Evolutionary conservation across 2,888 invertebrate genomes (phyloP).

Genomic region (Altica lythri): DNA sequence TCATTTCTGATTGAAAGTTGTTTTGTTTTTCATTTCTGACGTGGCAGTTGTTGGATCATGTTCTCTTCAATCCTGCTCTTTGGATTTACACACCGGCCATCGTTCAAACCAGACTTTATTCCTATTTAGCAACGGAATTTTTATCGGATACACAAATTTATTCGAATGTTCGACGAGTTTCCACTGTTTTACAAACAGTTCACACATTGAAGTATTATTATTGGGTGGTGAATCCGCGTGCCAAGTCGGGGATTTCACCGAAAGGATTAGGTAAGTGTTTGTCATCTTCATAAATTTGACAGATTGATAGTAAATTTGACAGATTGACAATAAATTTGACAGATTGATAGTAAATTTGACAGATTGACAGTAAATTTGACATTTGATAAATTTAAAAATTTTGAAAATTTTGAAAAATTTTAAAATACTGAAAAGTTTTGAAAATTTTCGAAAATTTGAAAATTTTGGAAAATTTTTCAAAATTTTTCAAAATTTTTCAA

Average conservation of each 20-base stretch:
- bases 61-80: slow-evolving; percentile 97
- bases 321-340: too few relatives aligned
- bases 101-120: slow-evolving; percentile 94
- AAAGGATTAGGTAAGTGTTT: slow-evolving; percentile 81
- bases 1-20: slow-evolving; percentile 76
- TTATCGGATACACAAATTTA: slow-evolving; percentile 96
- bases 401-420: too few relatives aligned
- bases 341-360: too few relatives aligned
- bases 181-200: slow-evolving; percentile 96
- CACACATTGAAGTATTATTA: slow-evolving; percentile 99
- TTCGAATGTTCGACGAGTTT: slow-evolving; percentile 93
- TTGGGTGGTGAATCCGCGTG: slow-evolving; percentile 95
- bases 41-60: slow-evolving; percentile 98
- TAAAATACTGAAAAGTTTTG: too few relatives aligned
- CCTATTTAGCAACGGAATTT: slow-evolving; percentile 98
- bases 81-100: slow-evolving; percentile 98
- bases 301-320: too few relatives aligned
- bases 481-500: too few relatives aligned
- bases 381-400: too few relatives aligned
- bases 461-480: too few relatives aligned
- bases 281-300: not conserved
- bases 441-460: too few relatives aligned
- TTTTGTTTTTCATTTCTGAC: slow-evolving; percentile 89
- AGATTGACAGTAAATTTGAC: too few relatives aligned
- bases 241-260: slow-evolving; percentile 93